Evolutionary conservation across 2,113 vertebrate genomes (phyloP).

Genomic region (Nanorana parkeri): DNA sequence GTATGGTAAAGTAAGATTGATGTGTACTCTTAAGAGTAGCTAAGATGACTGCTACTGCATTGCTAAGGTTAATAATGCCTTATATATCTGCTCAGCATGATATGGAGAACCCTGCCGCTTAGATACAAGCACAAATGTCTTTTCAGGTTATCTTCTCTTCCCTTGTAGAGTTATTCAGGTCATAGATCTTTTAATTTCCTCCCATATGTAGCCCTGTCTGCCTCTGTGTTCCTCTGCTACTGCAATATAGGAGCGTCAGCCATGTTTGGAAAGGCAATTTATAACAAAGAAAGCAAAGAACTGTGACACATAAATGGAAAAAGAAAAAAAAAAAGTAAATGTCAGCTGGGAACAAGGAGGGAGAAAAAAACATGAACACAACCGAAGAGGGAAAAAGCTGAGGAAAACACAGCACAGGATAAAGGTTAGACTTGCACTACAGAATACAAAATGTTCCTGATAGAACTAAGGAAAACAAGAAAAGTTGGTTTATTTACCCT

Average conservation of each 20-base stretch:
- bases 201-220: slow-evolving; percentile 19
- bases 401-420: neutral
- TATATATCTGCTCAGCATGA: slow-evolving; percentile 29
- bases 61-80: slow-evolving; percentile 50
- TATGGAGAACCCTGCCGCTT: slow-evolving; percentile 40
- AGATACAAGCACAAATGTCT: slow-evolving; percentile 40
- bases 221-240: slow-evolving; percentile 6
- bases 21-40: neutral
- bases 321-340: slow-evolving; percentile 36
- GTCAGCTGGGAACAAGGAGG: slow-evolving; percentile 21
- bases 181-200: slow-evolving; percentile 30
- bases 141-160: slow-evolving; percentile 33
- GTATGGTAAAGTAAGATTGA: slow-evolving; percentile 39
- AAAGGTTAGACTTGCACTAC: neutral
- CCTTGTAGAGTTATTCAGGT: slow-evolving; percentile 32
- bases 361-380: slow-evolving; percentile 1
- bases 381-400: neutral
- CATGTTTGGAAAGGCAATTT: slow-evolving; percentile 25
- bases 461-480: no score
- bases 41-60: slow-evolving; percentile 18
- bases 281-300: slow-evolving; percentile 26
- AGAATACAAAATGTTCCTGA: slow-evolving; percentile 6
- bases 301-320: slow-evolving; percentile 25
- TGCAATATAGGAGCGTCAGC: slow-evolving; percentile 29
- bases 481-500: no score